Conservation (phyloP, 2,113 vertebrate species). For the Brienomyrus longianalis region DNA sequence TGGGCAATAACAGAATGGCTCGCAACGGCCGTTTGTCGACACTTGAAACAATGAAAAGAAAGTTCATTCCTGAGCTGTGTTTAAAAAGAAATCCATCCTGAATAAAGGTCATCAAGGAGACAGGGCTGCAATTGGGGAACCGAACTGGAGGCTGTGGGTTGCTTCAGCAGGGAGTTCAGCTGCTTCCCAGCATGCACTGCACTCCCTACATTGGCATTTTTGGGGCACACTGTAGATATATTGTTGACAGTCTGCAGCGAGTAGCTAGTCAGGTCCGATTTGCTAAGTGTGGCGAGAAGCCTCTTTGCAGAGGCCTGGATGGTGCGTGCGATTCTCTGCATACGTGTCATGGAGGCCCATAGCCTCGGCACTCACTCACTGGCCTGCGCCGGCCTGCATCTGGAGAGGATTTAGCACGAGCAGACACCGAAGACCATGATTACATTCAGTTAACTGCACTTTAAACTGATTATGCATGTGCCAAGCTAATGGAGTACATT, state of each 20-base stretch:
- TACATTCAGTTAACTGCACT: conserved; percentile 83
- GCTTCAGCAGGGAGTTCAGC: not conserved
- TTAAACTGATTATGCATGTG: conserved; percentile 88
- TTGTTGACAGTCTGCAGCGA: not conserved
- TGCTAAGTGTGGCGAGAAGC: not conserved
- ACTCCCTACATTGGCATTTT: not conserved
- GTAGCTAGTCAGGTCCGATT: conserved; percentile 15
- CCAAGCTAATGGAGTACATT: conserved; percentile 87
- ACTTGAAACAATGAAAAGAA: conserved; percentile 26
- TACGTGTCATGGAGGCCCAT: not conserved
- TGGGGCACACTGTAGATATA: not conserved
- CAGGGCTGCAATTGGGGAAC: not conserved
- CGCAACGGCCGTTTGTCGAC: conserved; percentile 33
- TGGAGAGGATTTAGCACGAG: conserved; percentile 92
- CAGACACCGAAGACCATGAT: conserved; percentile 90
- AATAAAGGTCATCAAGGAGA: not conserved
- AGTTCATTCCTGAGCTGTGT: not conserved
- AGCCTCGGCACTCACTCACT: conserved; percentile 54
- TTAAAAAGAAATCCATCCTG: not conserved
- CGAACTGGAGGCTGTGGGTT: not conserved
- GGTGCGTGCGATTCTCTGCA: not conserved
- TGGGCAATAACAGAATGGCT: conserved; percentile 46
- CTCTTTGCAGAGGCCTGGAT: not conserved
- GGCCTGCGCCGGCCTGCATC: conserved; percentile 63
- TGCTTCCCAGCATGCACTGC: not conserved